Conservation (phyloP, 2,888 invertebrate species). For the Cryptus armator region DNA sequence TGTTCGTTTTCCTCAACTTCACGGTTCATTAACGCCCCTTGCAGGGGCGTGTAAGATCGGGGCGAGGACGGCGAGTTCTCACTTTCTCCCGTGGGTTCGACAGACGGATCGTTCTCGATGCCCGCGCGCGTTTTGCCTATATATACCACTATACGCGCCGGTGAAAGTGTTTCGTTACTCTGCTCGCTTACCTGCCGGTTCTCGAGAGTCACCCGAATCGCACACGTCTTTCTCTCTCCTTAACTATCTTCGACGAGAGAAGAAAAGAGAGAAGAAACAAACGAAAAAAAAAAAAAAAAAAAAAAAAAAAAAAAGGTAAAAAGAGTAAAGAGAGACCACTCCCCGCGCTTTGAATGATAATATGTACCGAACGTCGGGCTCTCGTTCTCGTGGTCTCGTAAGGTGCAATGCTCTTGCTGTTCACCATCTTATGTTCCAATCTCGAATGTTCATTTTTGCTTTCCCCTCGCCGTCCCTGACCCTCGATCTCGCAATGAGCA, state of each 20-base stretch:
- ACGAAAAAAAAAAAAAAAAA: slow-evolving; percentile 9
- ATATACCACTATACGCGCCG: slow-evolving; percentile 35
- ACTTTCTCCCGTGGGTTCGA: slow-evolving; percentile 68
- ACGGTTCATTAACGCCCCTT: slow-evolving; percentile 63
- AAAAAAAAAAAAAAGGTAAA: slow-evolving; percentile 12
- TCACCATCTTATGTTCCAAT: slow-evolving; percentile 13
- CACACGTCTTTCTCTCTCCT: slow-evolving; percentile 32
- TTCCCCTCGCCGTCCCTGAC: slow-evolving; percentile 65
- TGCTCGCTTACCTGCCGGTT: slow-evolving; percentile 38
- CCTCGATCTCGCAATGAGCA: slow-evolving; percentile 41
- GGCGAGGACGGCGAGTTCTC: slow-evolving; percentile 58
- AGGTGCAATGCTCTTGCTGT: slow-evolving; percentile 64
- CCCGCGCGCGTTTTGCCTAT: slow-evolving; percentile 25
- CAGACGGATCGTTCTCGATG: slow-evolving; percentile 43
- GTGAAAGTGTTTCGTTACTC: slow-evolving; percentile 65
- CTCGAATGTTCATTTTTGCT: slow-evolving; percentile 23
- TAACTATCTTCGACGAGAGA: slow-evolving; percentile 44
- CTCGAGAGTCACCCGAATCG: slow-evolving; percentile 61
- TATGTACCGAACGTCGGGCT: slow-evolving; percentile 31
- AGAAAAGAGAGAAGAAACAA: slow-evolving; percentile 19
- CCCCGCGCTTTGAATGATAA: slow-evolving; percentile 61
- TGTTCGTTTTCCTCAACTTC: slow-evolving; percentile 54
- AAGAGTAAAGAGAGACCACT: slow-evolving; percentile 41
- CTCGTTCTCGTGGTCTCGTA: slow-evolving; percentile 33
- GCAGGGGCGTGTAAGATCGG: slow-evolving; percentile 24